Percentiles rank a stretch among this genome's conserved stretches.
Evolutionary conservation across 2,888 invertebrate genomes (phyloP).

Genomic region (Lasius platythorax): DNA sequence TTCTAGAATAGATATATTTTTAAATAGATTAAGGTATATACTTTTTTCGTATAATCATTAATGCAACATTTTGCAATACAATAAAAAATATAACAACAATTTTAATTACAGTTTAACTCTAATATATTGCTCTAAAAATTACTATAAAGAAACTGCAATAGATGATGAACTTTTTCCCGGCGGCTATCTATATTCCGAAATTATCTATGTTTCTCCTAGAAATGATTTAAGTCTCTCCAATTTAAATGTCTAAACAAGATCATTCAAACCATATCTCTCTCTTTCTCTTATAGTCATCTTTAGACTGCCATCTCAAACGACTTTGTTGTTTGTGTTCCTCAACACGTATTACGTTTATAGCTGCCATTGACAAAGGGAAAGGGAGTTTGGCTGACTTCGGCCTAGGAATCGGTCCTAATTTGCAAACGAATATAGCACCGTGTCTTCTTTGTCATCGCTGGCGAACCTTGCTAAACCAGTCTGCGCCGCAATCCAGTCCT

Average conservation of each 20-base stretch:
- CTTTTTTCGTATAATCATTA: not conserved
- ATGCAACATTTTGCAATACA: not conserved
- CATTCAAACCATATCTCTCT: not conserved
- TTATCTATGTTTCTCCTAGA: not conserved
- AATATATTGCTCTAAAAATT: not conserved
- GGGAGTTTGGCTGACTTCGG: not conserved
- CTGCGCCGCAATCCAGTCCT: slow-evolving; percentile 50
- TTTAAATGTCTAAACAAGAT: not conserved
- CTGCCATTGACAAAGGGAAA: not conserved
- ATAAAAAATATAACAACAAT: not conserved
- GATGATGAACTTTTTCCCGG: not conserved
- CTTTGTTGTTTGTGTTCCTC: not conserved
- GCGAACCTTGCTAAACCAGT: slow-evolving; percentile 75
- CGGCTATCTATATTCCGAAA: not conserved
- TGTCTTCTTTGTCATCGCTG: slow-evolving; percentile 57
- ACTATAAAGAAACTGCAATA: not conserved
- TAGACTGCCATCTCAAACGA: not conserved
- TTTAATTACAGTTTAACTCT: not conserved
- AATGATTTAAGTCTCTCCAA: not conserved
- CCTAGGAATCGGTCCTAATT: slow-evolving; percentile 3
- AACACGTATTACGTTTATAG: not conserved
- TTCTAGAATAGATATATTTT: not conserved
- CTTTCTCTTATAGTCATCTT: not conserved
- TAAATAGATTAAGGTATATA: not conserved
- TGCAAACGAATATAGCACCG: not conserved